Percentiles rank a stretch among this genome's conserved stretches.
Conservation (phyloP, 2,888 invertebrate species). For the Desoria tigrina region DNA sequence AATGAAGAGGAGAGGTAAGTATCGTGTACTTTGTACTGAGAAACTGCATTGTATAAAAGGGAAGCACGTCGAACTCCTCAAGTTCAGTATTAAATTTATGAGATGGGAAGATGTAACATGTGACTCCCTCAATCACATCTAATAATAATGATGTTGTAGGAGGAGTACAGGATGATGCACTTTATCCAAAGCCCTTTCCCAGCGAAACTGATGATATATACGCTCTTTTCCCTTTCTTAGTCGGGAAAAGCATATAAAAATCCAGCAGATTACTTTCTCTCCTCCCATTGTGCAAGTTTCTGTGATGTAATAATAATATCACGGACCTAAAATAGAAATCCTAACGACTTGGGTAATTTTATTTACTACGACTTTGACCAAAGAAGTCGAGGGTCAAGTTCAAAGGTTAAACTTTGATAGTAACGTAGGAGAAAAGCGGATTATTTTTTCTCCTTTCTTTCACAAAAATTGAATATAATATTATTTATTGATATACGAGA, state of each 20-base stretch:
- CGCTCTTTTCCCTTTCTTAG: conserved; percentile 8
- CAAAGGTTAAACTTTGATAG: neutral
- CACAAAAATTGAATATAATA: conserved; percentile 38
- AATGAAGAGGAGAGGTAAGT: neutral
- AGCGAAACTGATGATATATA: conserved; percentile 14
- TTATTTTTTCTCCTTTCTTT: conserved; percentile 28
- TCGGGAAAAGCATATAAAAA: no score
- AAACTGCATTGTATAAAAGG: neutral
- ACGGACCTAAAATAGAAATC: no score
- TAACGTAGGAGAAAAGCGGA: conserved; percentile 17
- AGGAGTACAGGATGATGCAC: conserved; percentile 4
- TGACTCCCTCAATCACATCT: conserved; percentile 28
- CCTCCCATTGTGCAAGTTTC: no score
- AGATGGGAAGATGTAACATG: conserved; percentile 19
- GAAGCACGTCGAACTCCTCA: neutral
- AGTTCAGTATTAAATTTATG: conserved; percentile 14
- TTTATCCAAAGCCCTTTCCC: neutral
- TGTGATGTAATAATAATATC: no score
- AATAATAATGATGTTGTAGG: conserved; percentile 28
- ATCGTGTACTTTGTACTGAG: no score
- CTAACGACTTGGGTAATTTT: no score
- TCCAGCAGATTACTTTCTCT: no score
- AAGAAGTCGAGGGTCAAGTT: conserved; percentile 6
- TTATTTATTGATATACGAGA: conserved; percentile 45
- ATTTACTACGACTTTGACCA: no score